Evolutionary conservation across 2,888 invertebrate species (phyloP).

Genomic region (Odontomyia ornata): DNA sequence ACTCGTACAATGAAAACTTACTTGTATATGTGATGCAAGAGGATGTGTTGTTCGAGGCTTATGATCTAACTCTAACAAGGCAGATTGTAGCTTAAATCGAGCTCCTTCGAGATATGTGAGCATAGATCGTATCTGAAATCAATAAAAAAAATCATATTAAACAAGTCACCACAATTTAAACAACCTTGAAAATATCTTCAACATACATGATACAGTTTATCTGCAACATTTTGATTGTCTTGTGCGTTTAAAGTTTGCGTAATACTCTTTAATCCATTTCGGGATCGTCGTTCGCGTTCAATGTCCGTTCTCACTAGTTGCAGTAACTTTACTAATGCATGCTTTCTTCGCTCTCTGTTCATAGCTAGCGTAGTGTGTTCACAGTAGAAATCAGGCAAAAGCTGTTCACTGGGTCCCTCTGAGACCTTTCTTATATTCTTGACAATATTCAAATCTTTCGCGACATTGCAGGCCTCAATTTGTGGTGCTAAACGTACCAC

Average conservation of each 20-base stretch:
- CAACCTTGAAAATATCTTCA: slow-evolving; percentile 19
- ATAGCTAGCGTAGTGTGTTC: slow-evolving; percentile 93
- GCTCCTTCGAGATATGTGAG: slow-evolving; percentile 91
- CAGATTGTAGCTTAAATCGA: slow-evolving; percentile 85
- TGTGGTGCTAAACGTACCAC: slow-evolving; percentile 58
- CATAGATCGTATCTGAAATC: slow-evolving; percentile 87
- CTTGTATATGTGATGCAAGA: slow-evolving; percentile 83
- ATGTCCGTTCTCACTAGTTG: slow-evolving; percentile 87
- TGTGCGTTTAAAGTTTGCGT: slow-evolving; percentile 90
- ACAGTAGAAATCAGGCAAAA: slow-evolving; percentile 93
- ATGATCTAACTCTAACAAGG: slow-evolving; percentile 83
- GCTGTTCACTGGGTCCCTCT: slow-evolving; percentile 77
- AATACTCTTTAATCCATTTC: slow-evolving; percentile 87
- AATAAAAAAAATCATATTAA: neutral
- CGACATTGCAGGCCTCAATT: slow-evolving; percentile 61
- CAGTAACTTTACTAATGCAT: slow-evolving; percentile 83
- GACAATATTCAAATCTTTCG: slow-evolving; percentile 62
- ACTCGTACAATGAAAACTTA: slow-evolving; percentile 50
- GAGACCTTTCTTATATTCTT: slow-evolving; percentile 62
- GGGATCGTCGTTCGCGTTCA: slow-evolving; percentile 88
- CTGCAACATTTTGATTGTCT: slow-evolving; percentile 89
- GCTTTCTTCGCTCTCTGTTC: slow-evolving; percentile 89
- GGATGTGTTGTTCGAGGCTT: slow-evolving; percentile 81
- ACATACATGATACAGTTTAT: slow-evolving; percentile 90
- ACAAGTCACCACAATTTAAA: neutral